Base-by-base conservation (phyloP, 2,888 invertebrate genomes). In the Atrina japonica region DNA sequence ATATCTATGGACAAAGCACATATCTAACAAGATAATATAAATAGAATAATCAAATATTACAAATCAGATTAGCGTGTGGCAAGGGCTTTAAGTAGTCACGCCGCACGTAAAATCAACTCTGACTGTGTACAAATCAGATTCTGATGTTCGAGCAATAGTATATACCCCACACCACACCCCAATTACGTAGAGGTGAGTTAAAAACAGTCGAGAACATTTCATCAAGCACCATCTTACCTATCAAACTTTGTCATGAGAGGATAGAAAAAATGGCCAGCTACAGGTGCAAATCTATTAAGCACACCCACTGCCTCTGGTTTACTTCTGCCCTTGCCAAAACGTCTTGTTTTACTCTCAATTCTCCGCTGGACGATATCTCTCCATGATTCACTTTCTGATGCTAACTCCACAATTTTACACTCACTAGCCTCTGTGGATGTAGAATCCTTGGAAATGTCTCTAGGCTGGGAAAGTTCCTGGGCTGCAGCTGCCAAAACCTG, bases 191-290 rank as follows among this genome's bases (percentile, higher is more conserved):
- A n/a, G n/a, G n/a, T n/a, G n/a, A n/a, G n/a, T n/a, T n/a, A n/a
- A n/a, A n/a, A n/a, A n/a, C n/a, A n/a, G n/a, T n/a, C n/a, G n/a
- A n/a, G 9, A 50, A 5, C 3, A 18, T 29, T 55, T 29, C 16
- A 16, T 11, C 55, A 29, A 29, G 18, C 16, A 14, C 29, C 16
- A 29, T 49, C 29, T 66, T 64, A 88, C 88, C 83, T 83, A 77
- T 88, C 88, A 83, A 83, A 87, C 61, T 84, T 76, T 43, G 73
- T 77, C 81, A 90, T 77, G 23, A 90, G 77, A 0, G 96, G 95
- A 87, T 95, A 97, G 91, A 97, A 96, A 88, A 97, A 97, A 53
- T 93, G 93, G 0, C 95, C 95, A 0, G 95, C 95, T 0, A 95
- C 94, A 0, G 93, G 90, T 0, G 94, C 93, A 88, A 97, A 97